Percentiles rank a stretch among this genome's conserved stretches.
phyloP scores from a whole-genome alignment of 1,140 invertebrate genomes.

The Drosophila lowei region DNA sequence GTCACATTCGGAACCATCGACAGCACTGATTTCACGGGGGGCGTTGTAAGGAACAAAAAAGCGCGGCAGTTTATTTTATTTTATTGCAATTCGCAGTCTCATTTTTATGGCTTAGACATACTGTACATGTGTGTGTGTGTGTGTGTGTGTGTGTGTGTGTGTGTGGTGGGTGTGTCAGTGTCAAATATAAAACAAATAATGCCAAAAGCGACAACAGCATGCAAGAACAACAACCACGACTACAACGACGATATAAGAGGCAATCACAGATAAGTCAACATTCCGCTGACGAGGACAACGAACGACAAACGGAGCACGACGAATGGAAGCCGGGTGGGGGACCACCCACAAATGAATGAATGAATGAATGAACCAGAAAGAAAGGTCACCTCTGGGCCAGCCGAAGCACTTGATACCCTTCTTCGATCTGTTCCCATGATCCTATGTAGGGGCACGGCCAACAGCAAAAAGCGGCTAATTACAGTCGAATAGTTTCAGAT shows the following conservation, averaged over 20 bases:
- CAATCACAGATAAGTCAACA: conserved; percentile 76
- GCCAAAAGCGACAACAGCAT: conserved; percentile 47
- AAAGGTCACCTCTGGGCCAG: no score
- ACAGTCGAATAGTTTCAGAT: no score
- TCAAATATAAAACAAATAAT: conserved; percentile 79
- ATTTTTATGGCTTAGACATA: conserved; percentile 58
- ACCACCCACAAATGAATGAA: conserved; percentile 14
- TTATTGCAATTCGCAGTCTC: conserved; percentile 70
- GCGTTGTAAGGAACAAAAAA: conserved; percentile 3
- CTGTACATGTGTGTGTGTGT: conserved; percentile 12
- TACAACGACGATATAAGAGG: conserved; percentile 43
- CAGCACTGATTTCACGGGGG: conserved; percentile 21
- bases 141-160: conserved; percentile 10
- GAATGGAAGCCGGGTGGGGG: neutral
- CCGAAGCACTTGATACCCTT: no score
- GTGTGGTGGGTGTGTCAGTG: conserved; percentile 46
- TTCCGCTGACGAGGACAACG: conserved; percentile 60
- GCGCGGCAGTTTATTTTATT: conserved; percentile 77
- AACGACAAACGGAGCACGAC: neutral
- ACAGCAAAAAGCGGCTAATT: no score
- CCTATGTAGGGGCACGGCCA: no score
- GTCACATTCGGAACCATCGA: neutral
- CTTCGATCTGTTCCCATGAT: no score
- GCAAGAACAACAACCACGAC: conserved; percentile 21
- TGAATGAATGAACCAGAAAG: conserved; percentile 27